Conservation (phyloP, 2,888 invertebrate genomes). For the Campopleginae sp. region DNA sequence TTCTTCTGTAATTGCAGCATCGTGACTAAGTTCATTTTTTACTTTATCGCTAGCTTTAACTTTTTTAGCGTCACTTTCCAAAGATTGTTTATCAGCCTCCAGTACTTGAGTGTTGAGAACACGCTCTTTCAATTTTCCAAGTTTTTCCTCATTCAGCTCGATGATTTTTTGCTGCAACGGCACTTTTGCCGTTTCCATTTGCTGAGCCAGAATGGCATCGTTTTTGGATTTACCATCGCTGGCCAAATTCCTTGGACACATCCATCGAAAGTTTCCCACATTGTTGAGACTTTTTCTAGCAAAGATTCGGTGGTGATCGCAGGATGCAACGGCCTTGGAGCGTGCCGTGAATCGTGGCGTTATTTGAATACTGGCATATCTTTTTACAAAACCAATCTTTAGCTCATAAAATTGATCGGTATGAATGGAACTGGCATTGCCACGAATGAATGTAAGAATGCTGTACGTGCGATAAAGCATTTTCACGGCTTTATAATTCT, state of each 20-base stretch:
- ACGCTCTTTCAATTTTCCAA: slow-evolving; percentile 80
- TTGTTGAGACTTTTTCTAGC: slow-evolving; percentile 68
- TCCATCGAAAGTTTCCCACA: slow-evolving; percentile 70
- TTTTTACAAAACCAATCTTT: slow-evolving; percentile 75
- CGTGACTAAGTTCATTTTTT: slow-evolving; percentile 52
- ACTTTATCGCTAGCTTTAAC: slow-evolving; percentile 52
- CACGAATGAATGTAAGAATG: slow-evolving; percentile 75
- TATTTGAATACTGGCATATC: slow-evolving; percentile 77
- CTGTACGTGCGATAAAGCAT: slow-evolving; percentile 81
- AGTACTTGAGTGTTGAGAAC: slow-evolving; percentile 73
- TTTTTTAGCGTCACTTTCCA: slow-evolving; percentile 59
- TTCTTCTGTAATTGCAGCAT: slow-evolving; percentile 61
- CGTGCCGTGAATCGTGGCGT: slow-evolving; percentile 72
- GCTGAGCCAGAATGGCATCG: slow-evolving; percentile 51
- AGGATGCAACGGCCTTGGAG: slow-evolving; percentile 71
- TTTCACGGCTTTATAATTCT: slow-evolving; percentile 56
- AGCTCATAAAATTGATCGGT: slow-evolving; percentile 76
- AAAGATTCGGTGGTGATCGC: slow-evolving; percentile 72
- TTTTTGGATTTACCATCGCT: slow-evolving; percentile 68
- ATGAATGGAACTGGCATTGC: slow-evolving; percentile 74
- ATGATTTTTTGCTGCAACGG: slow-evolving; percentile 74
- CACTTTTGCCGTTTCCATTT: slow-evolving; percentile 51
- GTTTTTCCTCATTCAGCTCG: slow-evolving; percentile 76
- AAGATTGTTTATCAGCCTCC: slow-evolving; percentile 24
- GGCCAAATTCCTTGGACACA: slow-evolving; percentile 67